Evolutionary conservation across 2,797 vertebrate genomes (phyloP).

Genomic region (Pygocentrus nattereri): DNA sequence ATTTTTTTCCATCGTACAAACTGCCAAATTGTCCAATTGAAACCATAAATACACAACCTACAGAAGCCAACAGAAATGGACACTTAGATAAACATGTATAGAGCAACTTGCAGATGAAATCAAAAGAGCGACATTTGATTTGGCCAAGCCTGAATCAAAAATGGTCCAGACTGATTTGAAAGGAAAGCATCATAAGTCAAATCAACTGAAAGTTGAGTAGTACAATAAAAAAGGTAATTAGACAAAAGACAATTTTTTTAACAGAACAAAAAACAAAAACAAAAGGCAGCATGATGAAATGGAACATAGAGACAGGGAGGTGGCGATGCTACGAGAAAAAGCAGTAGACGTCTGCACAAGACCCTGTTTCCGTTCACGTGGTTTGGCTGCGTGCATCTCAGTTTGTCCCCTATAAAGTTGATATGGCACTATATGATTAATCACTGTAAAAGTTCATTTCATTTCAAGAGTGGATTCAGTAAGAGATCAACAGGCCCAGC

Average conservation of each 20-base stretch:
- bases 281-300: slow-evolving; percentile 54
- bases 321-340: slow-evolving; percentile 96
- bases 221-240: slow-evolving; percentile 19
- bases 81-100: slow-evolving; percentile 41
- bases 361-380: slow-evolving; percentile 95
- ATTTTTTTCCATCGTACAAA: slow-evolving; percentile 67
- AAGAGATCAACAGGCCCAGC: slow-evolving; percentile 39
- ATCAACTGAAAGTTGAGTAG: slow-evolving; percentile 21
- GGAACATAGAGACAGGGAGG: slow-evolving; percentile 89
- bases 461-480: slow-evolving; percentile 38
- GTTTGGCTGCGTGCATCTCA: slow-evolving; percentile 54
- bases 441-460: slow-evolving; percentile 26
- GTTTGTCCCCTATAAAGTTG: slow-evolving; percentile 47
- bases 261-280: slow-evolving; percentile 72
- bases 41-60: slow-evolving; percentile 80
- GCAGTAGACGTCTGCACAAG: slow-evolving; percentile 98
- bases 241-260: slow-evolving; percentile 59
- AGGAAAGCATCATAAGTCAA: slow-evolving; percentile 32
- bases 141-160: slow-evolving; percentile 30
- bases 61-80: slow-evolving; percentile 80
- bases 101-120: slow-evolving; percentile 72
- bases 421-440: slow-evolving; percentile 51
- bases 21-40: slow-evolving; percentile 78
- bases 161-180: slow-evolving; percentile 38
- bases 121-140: slow-evolving; percentile 78